A percentile compares a stretch with the other conserved stretches of the same genome.
phyloP scores from a whole-genome alignment of 2,113 vertebrate genomes.

The Embiotoca jacksoni region DNA sequence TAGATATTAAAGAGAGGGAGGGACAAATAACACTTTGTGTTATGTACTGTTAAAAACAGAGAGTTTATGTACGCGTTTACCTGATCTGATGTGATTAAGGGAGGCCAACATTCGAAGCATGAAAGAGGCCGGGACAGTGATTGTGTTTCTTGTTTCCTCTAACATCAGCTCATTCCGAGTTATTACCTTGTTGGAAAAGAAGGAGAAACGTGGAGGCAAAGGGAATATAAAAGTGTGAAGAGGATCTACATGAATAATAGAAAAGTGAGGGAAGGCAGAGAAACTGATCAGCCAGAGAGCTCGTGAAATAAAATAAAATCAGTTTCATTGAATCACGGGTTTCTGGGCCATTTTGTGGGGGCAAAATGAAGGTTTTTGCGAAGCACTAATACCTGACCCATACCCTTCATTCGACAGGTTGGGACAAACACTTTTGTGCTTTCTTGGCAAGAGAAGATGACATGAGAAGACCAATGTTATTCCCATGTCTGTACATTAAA shows the following conservation, averaged over 20 bases:
- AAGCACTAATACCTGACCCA: too few relatives aligned
- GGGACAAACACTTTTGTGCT: too few relatives aligned
- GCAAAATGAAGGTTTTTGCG: too few relatives aligned
- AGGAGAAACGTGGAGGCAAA: not conserved
- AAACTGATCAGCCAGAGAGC: not conserved
- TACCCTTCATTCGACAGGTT: too few relatives aligned
- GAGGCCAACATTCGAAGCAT: constrained; percentile 99
- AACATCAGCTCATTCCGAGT: constrained; percentile 97
- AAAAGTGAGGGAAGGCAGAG: not conserved
- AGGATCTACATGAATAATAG: not conserved
- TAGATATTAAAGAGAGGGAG: not conserved
- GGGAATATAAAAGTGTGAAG: not conserved
- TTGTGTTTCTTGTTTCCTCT: constrained; percentile 98
- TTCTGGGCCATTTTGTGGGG: too few relatives aligned
- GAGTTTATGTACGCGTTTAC: constrained; percentile 70
- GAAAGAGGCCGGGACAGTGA: constrained; percentile 98
- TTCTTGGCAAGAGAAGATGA: too few relatives aligned
- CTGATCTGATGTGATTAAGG: constrained; percentile 96
- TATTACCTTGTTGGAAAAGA: constrained; percentile 88
- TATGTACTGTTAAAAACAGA: too few relatives aligned
- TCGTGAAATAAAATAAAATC: too few relatives aligned
- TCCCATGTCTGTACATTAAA: too few relatives aligned
- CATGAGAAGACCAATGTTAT: too few relatives aligned
- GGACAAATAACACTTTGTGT: not conserved
- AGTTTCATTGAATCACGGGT: too few relatives aligned